Conservation (phyloP, 2,113 vertebrate genomes). For the Ornithorhynchus anatinus region DNA sequence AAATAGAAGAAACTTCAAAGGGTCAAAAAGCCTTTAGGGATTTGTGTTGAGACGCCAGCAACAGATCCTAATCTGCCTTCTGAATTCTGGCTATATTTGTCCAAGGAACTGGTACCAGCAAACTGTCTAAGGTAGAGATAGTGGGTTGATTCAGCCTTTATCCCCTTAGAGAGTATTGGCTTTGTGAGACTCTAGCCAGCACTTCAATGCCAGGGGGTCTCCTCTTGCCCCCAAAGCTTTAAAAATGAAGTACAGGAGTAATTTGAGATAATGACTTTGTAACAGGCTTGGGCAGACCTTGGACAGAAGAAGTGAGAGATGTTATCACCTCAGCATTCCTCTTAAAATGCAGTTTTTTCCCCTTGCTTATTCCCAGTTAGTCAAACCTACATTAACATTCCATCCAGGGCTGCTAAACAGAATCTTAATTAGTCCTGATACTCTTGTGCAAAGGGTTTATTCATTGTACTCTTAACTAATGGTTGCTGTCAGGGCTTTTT, state of each 20-base stretch:
- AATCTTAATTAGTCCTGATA: conserved; percentile 83
- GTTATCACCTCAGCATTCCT: conserved; percentile 78
- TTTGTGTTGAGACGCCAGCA: conserved; percentile 61
- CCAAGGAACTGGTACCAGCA: conserved; percentile 69
- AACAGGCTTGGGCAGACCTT: conserved; percentile 76
- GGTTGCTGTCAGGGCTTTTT: conserved; percentile 69
- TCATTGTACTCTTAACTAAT: conserved; percentile 71
- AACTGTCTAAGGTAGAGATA: conserved; percentile 69
- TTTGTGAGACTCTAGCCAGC: conserved; percentile 72
- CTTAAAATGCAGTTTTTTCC: conserved; percentile 71
- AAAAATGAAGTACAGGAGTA: conserved; percentile 73
- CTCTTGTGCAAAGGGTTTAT: conserved; percentile 76
- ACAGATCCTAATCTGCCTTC: conserved; percentile 69
- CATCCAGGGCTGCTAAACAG: conserved; percentile 76
- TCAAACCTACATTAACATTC: conserved; percentile 82
- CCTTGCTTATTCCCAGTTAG: conserved; percentile 68
- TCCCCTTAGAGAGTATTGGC: conserved; percentile 79
- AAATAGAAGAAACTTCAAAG: conserved; percentile 72
- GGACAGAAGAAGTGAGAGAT: conserved; percentile 77
- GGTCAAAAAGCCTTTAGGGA: conserved; percentile 70
- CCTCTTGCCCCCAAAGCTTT: conserved; percentile 65
- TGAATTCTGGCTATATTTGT: conserved; percentile 68
- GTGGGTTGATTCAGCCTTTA: conserved; percentile 73
- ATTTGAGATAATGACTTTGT: conserved; percentile 84
- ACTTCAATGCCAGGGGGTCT: conserved; percentile 65